Conservation (phyloP, 2,888 invertebrate species). For the Thymelicus acteon region DNA sequence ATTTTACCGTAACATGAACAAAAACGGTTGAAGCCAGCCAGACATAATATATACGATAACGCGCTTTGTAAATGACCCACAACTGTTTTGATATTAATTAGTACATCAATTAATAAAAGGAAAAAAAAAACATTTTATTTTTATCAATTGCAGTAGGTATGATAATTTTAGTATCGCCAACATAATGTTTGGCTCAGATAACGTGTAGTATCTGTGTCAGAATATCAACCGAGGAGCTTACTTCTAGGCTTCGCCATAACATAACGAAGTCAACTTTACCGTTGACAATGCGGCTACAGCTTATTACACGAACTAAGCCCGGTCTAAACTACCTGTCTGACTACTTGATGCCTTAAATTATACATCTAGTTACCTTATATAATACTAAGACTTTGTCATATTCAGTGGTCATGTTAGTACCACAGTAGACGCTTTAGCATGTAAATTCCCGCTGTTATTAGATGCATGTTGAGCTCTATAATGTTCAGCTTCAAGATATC, state of each 20-base stretch:
- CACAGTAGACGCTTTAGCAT: too few relatives aligned
- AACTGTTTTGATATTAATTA: too few relatives aligned
- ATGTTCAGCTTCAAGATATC: too few relatives aligned
- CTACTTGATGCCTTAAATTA: constrained; percentile 16
- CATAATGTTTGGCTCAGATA: background rate
- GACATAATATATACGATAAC: too few relatives aligned
- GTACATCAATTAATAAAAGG: too few relatives aligned
- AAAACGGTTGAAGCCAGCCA: too few relatives aligned
- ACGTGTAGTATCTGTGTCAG: constrained; percentile 13
- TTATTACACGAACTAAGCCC: constrained; percentile 37
- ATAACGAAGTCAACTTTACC: constrained; percentile 38
- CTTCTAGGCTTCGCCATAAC: constrained; percentile 33
- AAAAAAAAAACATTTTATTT: too few relatives aligned
- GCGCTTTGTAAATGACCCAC: too few relatives aligned
- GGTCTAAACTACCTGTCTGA: constrained; percentile 2
- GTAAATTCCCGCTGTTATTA: background rate
- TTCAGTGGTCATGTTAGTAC: background rate
- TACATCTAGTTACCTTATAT: constrained; percentile 4
- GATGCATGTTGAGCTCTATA: too few relatives aligned
- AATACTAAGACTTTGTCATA: background rate
- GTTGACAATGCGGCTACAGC: constrained; percentile 40
- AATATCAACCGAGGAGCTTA: constrained; percentile 31
- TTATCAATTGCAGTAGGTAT: too few relatives aligned
- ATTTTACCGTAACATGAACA: too few relatives aligned
- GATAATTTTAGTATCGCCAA: too few relatives aligned